phyloP scores from a whole-genome alignment of 1,140 invertebrate species.

The Brachionus paranguensis region DNA sequence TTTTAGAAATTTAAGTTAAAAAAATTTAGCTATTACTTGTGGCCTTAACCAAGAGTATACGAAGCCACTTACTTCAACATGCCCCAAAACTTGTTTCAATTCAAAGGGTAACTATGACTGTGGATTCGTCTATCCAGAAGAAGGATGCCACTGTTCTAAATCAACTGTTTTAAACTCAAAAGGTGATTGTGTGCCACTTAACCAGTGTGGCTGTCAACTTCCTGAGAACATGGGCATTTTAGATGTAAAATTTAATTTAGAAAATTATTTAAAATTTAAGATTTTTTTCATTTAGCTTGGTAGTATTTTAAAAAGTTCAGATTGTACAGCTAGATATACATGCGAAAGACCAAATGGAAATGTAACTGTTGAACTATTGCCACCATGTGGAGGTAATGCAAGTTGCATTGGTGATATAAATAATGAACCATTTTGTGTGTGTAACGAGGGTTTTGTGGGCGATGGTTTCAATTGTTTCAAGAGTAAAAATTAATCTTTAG shows the following conservation, averaged over 20 bases:
- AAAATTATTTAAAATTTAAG: background rate
- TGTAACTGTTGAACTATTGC: background rate
- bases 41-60: background rate
- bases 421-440: conserved; percentile 24
- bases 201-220: conserved; percentile 6
- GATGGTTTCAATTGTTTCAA: conserved; percentile 3
- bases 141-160: background rate
- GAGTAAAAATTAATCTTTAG: background rate
- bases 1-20: background rate
- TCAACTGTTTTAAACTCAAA: background rate
- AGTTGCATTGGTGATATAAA: conserved; percentile 16
- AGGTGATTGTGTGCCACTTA: conserved; percentile 17
- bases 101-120: background rate
- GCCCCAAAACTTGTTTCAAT: conserved; percentile 7
- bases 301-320: background rate
- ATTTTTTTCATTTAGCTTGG: background rate
- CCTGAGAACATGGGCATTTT: background rate
- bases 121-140: background rate
- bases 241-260: background rate
- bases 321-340: background rate
- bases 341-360: background rate
- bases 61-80: background rate
- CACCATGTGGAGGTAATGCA: background rate
- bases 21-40: background rate
- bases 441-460: background rate